Base-by-base conservation (phyloP, 2,797 vertebrate genomes). In the Halcyon chelicuti region DNA sequence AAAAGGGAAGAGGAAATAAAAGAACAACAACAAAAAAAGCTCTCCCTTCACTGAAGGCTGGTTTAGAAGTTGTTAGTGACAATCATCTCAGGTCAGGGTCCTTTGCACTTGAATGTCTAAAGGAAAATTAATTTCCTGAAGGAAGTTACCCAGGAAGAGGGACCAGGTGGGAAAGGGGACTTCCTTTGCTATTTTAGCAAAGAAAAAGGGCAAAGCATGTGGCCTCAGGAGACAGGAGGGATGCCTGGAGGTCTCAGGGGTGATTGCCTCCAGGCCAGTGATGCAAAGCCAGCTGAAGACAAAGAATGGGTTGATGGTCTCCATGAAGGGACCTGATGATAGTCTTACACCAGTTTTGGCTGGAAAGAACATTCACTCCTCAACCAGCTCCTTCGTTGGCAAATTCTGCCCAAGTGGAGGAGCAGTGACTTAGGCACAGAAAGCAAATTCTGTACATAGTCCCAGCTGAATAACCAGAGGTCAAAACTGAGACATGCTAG, bases 71-170 rank as follows among this genome's bases (percentile, higher is more conserved):
- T 60, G 49, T 79, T 65, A 77, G 60, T 37, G 37, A 65, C 47
- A 75, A 2, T 47, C 0, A 0, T 60, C 35, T 71, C 31, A 71
- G 83, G 77, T 71, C 86, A 78, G 29, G 54, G 77, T 87, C 46
- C 12, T 82, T 92, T 62, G 62, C 72, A 25, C 66, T 88, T 60
- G 15, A 78, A 62, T 40, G 28, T 88, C 67, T 68, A 75, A 83
- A 61, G 40, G 22, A 90, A 93, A 82, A 82, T 62, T 87, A 91
- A 94, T 87, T 95, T 94, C 78, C n/a, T 3, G n/a, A 54, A 77
- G 67, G 67, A 89, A 82, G 92, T 58, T 49, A 28, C 46, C 1
- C 25, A 47, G 39, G 55, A 37, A 16, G 70, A 62, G 5, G 16
- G 49, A 87, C 16, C 7, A 84, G 77, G 79, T 75, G 26, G 72